Base-by-base conservation (phyloP, 2,797 vertebrate genomes). In the Artibeus jamaicensis region DNA sequence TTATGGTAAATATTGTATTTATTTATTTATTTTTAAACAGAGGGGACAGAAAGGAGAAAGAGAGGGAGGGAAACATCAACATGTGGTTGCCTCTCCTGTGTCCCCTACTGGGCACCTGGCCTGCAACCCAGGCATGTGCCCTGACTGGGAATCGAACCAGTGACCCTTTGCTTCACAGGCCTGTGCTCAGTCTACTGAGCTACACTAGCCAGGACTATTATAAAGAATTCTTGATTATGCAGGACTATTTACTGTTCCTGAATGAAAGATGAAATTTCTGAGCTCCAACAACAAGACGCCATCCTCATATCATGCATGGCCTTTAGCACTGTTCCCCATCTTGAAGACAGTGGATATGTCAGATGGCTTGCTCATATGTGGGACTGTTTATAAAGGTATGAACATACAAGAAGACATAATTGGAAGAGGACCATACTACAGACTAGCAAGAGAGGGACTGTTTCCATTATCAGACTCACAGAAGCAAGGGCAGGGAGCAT, bases 271-370 rank as follows among this genome's bases (percentile, higher is more conserved):
- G 18, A 71, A 29, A 0, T 44, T 65, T n/a, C 39, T 62, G n/a
- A 82, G 48, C 18, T 21, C 9, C 12, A 53, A 0, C 34, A 50
- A 34, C 9, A 67, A 1, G 10, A 37, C 4, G 5, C 22, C 29
- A 16, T 44, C 5, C 21, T 65, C 9, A 48, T 26, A 24, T 19
- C 24, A 19, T 9, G 11, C 19, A 1, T 6, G 9, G 4, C 16
- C 9, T 2, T 24, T 24, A 73, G 4, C 2, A 16, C 16, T 3
- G 22, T 26, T 12, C 5, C 1, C 26, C 26, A 1, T 22, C 29
- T 24, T 71, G 3, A 73, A 19, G 68, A 46, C 44, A 48, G 19
- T 16, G 32, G 9, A 22, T 29, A 14, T 81, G 5, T 29, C 32
- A 53, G 22, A 50, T 9, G 11, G 1, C 7, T 70, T 87, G 15